Conservation (phyloP, 2,113 vertebrate species). For the Conger conger region DNA sequence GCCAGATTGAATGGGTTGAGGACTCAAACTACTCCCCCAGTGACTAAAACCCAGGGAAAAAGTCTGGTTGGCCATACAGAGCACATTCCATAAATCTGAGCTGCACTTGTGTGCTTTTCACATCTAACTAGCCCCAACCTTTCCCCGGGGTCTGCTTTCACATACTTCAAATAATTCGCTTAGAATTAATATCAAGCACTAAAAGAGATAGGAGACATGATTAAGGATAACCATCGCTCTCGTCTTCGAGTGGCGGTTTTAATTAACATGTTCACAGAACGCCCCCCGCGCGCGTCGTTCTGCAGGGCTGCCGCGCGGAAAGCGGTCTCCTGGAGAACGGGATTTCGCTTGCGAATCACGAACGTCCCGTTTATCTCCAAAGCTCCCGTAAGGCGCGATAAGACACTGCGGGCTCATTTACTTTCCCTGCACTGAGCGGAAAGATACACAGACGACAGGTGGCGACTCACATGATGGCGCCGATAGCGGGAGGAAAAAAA, state of each 20-base stretch:
- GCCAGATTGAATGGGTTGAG: too few relatives aligned
- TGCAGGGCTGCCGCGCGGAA: neutral
- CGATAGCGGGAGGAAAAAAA: slow-evolving; percentile 1
- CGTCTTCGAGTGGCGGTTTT: neutral
- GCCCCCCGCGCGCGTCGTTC: too few relatives aligned
- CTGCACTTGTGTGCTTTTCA: too few relatives aligned
- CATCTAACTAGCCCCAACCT: too few relatives aligned
- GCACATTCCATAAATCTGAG: too few relatives aligned
- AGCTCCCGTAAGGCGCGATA: slow-evolving; percentile 16
- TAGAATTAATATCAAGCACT: neutral
- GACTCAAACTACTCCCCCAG: neutral
- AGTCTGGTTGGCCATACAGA: too few relatives aligned
- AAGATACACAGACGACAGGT: slow-evolving; percentile 26
- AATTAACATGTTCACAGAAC: neutral
- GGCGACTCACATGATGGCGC: neutral
- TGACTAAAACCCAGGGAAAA: neutral
- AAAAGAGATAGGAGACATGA: neutral
- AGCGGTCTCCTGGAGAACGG: neutral
- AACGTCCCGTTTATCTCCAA: slow-evolving; percentile 24
- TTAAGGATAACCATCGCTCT: neutral
- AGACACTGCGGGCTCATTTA: slow-evolving; percentile 29
- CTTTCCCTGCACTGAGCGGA: slow-evolving; percentile 11
- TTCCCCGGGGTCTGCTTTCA: too few relatives aligned
- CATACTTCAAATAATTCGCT: neutral
- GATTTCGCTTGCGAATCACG: slow-evolving; percentile 17